Evolutionary conservation across 2,888 invertebrate species (phyloP).

Genomic region (Chloroclystis v-ata): DNA sequence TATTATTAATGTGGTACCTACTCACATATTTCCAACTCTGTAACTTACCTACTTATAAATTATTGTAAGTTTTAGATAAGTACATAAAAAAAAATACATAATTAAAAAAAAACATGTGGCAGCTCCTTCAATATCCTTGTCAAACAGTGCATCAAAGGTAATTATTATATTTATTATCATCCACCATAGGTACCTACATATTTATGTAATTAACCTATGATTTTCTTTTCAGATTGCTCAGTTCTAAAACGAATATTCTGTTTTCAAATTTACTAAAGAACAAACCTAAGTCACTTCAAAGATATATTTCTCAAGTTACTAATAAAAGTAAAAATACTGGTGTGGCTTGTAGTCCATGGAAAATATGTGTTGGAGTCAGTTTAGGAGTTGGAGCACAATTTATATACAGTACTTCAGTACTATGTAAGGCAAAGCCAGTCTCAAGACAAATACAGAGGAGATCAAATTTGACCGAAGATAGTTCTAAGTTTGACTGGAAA

Average conservation of each 20-base stretch:
- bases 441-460: constrained; percentile 79
- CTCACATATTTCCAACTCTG: too few relatives aligned
- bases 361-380: constrained; percentile 66
- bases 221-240: constrained; percentile 52
- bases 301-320: constrained; percentile 47
- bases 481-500: constrained; percentile 86
- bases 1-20: too few relatives aligned
- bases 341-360: constrained; percentile 63
- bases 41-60: too few relatives aligned
- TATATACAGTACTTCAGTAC: constrained; percentile 77
- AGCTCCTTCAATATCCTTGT: constrained; percentile 56
- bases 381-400: constrained; percentile 59
- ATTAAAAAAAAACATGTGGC: constrained; percentile 51
- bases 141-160: constrained; percentile 59
- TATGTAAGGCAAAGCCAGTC: constrained; percentile 79
- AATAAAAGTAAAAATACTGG: constrained; percentile 51
- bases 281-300: constrained; percentile 50
- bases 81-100: neutral
- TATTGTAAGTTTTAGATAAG: too few relatives aligned
- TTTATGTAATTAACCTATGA: neutral
- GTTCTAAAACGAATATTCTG: constrained; percentile 45
- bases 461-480: constrained; percentile 65
- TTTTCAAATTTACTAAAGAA: constrained; percentile 53
- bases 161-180: neutral
- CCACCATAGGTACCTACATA: neutral